phyloP scores from a whole-genome alignment of 2,888 invertebrate genomes.

The Hypsopygia costalis region DNA sequence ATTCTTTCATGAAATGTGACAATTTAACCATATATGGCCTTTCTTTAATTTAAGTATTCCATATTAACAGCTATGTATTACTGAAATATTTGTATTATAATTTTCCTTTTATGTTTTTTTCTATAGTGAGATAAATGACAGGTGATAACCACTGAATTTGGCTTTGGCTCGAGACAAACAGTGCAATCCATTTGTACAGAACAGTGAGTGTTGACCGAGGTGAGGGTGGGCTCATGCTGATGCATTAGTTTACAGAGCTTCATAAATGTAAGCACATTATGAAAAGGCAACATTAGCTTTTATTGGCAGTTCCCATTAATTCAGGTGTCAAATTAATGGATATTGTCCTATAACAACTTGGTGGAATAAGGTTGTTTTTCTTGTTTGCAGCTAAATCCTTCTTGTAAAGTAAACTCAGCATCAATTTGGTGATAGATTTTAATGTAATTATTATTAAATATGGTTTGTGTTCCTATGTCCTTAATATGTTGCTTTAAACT shows the following conservation, averaged over 20 bases:
- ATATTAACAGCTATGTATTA: no score
- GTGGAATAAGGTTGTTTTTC: not conserved
- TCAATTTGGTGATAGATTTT: no score
- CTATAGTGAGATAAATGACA: conserved; percentile 48
- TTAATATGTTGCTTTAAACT: no score
- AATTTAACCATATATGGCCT: no score
- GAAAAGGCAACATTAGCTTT: not conserved
- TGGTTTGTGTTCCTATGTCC: no score
- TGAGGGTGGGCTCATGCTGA: not conserved
- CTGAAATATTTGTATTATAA: not conserved
- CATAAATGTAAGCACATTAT: not conserved
- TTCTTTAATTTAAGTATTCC: no score
- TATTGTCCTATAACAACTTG: not conserved
- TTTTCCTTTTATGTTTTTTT: conserved; percentile 43
- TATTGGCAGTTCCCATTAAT: not conserved
- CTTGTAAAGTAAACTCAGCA: no score
- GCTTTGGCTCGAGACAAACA: no score
- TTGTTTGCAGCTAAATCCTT: not conserved
- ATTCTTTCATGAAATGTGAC: no score
- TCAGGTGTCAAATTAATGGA: not conserved
- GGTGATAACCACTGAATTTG: conserved; percentile 7
- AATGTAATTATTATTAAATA: no score
- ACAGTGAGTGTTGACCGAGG: not conserved
- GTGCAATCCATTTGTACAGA: not conserved
- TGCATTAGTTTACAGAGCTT: conserved; percentile 29